Percentiles rank a stretch among this genome's conserved stretches.
These are phyloP conservation scores for Euleptes europaea DNA, from an alignment of 2,113 vertebrate species.

Conservation along the genomic window DNA sequence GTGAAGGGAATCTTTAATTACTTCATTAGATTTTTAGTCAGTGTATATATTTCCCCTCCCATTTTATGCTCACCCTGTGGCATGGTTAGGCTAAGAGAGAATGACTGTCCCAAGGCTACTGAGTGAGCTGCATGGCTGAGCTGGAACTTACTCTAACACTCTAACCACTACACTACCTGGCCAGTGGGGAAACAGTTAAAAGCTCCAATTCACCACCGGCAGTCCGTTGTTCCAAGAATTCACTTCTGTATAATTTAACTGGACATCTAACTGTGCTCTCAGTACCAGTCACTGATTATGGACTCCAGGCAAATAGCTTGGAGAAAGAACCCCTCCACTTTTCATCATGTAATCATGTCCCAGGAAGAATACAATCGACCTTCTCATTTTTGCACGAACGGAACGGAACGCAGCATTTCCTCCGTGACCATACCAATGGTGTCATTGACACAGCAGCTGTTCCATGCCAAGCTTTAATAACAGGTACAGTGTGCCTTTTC, in stretches of 20 bases:
- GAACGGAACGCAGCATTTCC: conserved; percentile 15
- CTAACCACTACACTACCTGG: no score
- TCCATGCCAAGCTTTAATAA: neutral
- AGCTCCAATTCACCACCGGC: conserved; percentile 33
- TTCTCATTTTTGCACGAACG: conserved; percentile 27
- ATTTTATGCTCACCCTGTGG: no score
- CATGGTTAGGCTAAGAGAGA: no score
- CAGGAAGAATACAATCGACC: neutral
- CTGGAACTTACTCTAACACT: no score
- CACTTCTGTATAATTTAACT: neutral
- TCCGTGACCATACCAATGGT: neutral
- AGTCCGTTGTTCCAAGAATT: neutral
- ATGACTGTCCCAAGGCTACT: no score
- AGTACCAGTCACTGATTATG: conserved; percentile 50
- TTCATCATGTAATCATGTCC: conserved; percentile 16
- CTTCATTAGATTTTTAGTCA: neutral
- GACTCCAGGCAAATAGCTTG: conserved; percentile 33
- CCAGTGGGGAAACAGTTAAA: neutral
- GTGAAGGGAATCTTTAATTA: neutral
- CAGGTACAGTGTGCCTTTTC: neutral
- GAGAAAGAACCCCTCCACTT: conserved; percentile 16
- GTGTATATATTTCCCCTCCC: no score
- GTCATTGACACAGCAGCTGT: neutral
- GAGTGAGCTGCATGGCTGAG: no score
- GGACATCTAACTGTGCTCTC: neutral